These are phyloP conservation scores for Enteromius thamalakanensis DNA, from an alignment of 2,797 vertebrate genomes.

Conservation along the genomic window DNA sequence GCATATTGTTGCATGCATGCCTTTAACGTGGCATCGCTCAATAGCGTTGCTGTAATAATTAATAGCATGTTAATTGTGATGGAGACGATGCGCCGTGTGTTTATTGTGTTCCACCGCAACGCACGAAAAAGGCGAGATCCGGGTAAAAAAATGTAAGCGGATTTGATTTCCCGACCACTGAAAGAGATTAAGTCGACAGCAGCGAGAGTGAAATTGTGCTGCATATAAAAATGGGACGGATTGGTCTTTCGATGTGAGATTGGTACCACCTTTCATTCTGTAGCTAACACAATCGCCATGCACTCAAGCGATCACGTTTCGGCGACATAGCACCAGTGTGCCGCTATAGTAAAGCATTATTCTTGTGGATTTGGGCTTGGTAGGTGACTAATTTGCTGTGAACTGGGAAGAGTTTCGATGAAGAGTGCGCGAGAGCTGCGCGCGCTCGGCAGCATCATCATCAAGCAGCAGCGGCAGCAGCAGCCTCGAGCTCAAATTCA, in stretches of 20 bases:
- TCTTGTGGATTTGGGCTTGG: conserved; percentile 72
- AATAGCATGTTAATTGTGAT: conserved; percentile 26
- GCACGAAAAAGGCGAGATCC: conserved; percentile 55
- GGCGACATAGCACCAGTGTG: conserved; percentile 81
- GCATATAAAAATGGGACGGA: conserved; percentile 93
- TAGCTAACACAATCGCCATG: conserved; percentile 84
- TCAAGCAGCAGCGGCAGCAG: conserved; percentile 58
- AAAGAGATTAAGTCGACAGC: conserved; percentile 87
- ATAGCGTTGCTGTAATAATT: neutral
- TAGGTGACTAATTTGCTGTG: conserved; percentile 68
- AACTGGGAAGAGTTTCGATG: conserved; percentile 83
- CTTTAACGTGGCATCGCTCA: neutral
- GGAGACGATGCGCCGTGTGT: neutral
- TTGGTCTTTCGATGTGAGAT: conserved; percentile 85
- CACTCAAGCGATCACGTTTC: conserved; percentile 87
- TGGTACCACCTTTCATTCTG: conserved; percentile 89
- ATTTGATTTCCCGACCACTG: conserved; percentile 84
- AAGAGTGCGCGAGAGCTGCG: conserved; percentile 81
- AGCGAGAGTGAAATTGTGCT: conserved; percentile 92
- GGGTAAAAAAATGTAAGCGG: conserved; percentile 78
- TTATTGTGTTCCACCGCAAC: conserved; percentile 34
- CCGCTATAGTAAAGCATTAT: conserved; percentile 77
- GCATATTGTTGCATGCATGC: conserved; percentile 24
- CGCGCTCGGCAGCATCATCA: conserved; percentile 80
- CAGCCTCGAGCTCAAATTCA: conserved; percentile 79